These are phyloP conservation scores for Pao palembangensis DNA, from an alignment of 2,113 vertebrate genomes.

Conservation along the genomic window DNA sequence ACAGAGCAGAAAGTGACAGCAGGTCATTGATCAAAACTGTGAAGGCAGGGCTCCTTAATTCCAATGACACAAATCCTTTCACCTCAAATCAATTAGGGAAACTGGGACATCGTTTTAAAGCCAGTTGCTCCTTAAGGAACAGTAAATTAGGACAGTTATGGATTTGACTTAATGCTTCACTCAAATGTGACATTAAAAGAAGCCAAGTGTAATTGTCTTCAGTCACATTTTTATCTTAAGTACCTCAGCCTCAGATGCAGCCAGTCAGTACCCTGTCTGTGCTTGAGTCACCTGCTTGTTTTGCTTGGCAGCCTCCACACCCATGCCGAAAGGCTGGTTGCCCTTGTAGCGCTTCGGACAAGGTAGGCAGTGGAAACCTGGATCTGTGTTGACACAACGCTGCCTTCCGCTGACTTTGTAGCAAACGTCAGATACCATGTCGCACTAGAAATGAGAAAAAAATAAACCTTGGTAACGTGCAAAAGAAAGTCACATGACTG, in stretches of 20 bases:
- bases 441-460: conserved; percentile 75
- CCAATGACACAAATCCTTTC: conserved; percentile 56
- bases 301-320: conserved; percentile 83
- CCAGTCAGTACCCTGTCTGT: not conserved
- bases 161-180: conserved; percentile 14
- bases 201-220: too few species aligned
- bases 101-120: conserved; percentile 44
- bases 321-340: conserved; percentile 88
- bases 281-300: conserved; percentile 86
- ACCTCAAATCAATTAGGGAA: conserved; percentile 51
- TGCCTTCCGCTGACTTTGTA: conserved; percentile 80
- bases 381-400: conserved; percentile 90
- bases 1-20: conserved; percentile 48
- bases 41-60: conserved; percentile 42
- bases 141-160: not conserved
- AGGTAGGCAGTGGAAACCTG: conserved; percentile 93
- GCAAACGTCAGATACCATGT: conserved; percentile 88
- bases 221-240: not conserved
- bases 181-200: conserved; percentile 9
- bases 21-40: conserved; percentile 53
- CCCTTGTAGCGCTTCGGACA: conserved; percentile 94
- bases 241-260: not conserved
- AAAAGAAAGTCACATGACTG: not conserved
- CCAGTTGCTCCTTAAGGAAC: conserved; percentile 28
- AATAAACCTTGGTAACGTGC: conserved; percentile 2